Evolutionary conservation across 2,888 invertebrate species (phyloP).

Genomic region (Euzetes globulus): DNA sequence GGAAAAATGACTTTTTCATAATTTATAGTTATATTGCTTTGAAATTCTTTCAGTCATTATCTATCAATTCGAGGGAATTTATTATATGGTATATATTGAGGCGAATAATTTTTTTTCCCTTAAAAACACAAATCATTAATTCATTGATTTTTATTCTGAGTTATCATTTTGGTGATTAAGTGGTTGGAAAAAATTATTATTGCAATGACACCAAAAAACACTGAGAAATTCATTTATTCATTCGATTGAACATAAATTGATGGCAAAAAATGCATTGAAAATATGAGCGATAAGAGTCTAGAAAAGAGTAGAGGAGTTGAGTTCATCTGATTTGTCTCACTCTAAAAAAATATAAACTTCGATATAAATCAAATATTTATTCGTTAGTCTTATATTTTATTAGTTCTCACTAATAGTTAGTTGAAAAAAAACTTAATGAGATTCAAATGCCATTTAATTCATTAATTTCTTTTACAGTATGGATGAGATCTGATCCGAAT

Average conservation of each 20-base stretch:
- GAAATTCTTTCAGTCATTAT: constrained; percentile 2
- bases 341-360: not conserved
- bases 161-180: constrained; percentile 8
- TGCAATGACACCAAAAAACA: not conserved
- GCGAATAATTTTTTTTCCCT: not conserved
- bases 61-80: not conserved
- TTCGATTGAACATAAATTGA: constrained; percentile 16
- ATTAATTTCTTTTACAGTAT: not conserved
- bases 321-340: constrained; percentile 4
- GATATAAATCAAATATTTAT: constrained; percentile 23
- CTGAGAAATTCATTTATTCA: constrained; percentile 12
- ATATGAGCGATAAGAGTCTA: not conserved
- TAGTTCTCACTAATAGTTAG: not conserved
- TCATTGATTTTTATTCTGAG: constrained; percentile 6
- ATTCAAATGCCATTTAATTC: constrained; percentile 21
- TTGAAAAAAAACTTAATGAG: constrained; percentile 6
- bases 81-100: not conserved
- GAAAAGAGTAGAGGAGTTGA: constrained; percentile 21
- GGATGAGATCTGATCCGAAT: not conserved
- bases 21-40: not conserved
- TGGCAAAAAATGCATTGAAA: constrained; percentile 1
- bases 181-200: not conserved
- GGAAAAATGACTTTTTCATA: not conserved
- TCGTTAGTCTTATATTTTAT: constrained; percentile 3
- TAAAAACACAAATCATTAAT: constrained; percentile 8